Evolutionary conservation across 1,140 invertebrate species (phyloP).

Genomic region (Drosophila eugracilis): DNA sequence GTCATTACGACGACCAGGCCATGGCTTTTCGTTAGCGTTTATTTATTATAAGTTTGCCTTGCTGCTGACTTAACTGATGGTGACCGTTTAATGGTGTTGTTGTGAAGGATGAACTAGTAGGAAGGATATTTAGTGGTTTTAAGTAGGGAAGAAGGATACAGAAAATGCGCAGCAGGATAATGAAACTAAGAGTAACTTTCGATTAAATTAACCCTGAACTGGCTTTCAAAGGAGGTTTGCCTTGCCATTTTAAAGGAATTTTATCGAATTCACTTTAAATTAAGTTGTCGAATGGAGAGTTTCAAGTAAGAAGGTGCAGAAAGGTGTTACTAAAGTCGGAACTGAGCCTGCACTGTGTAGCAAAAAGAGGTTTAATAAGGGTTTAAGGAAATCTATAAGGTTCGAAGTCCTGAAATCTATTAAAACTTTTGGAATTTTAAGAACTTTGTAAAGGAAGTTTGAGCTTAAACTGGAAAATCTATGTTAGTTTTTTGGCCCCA

Average conservation of each 20-base stretch:
- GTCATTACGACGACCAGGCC: conserved; percentile 27
- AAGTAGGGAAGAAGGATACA: too few species aligned
- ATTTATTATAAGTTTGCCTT: conserved; percentile 37
- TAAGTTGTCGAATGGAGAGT: neutral
- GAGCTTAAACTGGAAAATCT: too few species aligned
- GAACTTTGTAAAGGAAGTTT: too few species aligned
- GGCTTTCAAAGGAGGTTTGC: neutral
- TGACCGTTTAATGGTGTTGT: conserved; percentile 40
- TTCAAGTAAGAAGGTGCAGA: conserved; percentile 3
- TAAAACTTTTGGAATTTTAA: too few species aligned
- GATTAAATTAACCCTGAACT: neutral
- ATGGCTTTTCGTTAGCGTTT: conserved; percentile 33
- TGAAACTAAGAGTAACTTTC: too few species aligned
- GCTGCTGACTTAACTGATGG: conserved; percentile 29
- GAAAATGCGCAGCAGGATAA: too few species aligned
- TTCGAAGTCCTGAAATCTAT: too few species aligned
- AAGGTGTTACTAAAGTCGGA: neutral
- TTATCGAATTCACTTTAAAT: neutral
- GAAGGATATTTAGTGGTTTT: too few species aligned
- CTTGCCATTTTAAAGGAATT: neutral
- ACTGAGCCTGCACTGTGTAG: neutral
- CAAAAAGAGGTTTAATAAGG: neutral
- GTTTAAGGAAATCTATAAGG: too few species aligned
- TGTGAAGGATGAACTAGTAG: conserved; percentile 28
- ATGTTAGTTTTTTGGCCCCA: too few species aligned